Percentiles rank a stretch among this genome's conserved stretches.
These are phyloP conservation scores for Chrysogorgia sp. DNA, from an alignment of 92 coral and sea anemone species.

Conservation along the genomic window DNA sequence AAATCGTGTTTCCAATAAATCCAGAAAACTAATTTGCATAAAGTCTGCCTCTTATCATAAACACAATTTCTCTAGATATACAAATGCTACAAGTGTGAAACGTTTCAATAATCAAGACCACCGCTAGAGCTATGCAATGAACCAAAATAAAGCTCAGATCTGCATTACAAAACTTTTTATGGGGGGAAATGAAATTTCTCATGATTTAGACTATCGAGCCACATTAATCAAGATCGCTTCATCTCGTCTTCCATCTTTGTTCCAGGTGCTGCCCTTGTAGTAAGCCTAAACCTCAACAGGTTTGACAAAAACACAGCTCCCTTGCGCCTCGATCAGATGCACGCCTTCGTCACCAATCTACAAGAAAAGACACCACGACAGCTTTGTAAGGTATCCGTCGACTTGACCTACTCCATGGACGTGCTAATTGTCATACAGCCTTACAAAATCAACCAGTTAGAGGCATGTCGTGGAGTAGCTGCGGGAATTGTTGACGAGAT, in stretches of 20 bases:
- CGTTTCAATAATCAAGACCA: too few species aligned
- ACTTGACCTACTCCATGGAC: slow-evolving; percentile 38
- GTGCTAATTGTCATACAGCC: slow-evolving; percentile 27
- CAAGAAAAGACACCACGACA: background rate
- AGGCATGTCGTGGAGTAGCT: slow-evolving; percentile 6
- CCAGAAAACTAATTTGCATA: too few species aligned
- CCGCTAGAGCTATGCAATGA: too few species aligned
- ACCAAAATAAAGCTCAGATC: too few species aligned
- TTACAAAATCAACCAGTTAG: background rate
- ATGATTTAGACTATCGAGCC: too few species aligned
- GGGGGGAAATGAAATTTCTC: too few species aligned
- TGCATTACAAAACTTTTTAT: too few species aligned
- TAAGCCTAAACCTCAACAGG: slow-evolving; percentile 25
- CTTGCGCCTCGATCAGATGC: slow-evolving; percentile 7
- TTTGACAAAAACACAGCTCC: background rate
- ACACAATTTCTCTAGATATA: too few species aligned
- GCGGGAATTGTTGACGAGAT: slow-evolving; percentile 1
- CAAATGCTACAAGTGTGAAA: too few species aligned
- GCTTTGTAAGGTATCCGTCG: slow-evolving; percentile 28
- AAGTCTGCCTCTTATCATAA: too few species aligned
- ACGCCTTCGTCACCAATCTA: slow-evolving; percentile 7
- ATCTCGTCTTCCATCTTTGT: background rate
- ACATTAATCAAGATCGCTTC: background rate
- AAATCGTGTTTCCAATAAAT: too few species aligned
- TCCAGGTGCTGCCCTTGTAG: slow-evolving; percentile 22